phyloP scores from a whole-genome alignment of 2,888 invertebrate species.

The Xestia xanthographa region DNA sequence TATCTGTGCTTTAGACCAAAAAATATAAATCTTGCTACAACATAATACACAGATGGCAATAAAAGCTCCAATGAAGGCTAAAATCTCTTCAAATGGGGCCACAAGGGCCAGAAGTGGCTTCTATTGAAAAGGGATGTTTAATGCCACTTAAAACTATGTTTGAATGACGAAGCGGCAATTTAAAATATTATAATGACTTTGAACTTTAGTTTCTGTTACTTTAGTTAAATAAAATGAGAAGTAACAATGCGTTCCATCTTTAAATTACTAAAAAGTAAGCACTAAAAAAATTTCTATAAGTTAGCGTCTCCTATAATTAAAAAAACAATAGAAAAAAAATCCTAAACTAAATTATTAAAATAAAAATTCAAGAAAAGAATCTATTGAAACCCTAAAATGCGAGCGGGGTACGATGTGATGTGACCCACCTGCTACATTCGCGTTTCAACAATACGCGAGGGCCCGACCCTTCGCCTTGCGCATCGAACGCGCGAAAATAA shows the following conservation, averaged over 20 bases:
- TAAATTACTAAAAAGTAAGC: not conserved
- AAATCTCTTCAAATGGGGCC: constrained; percentile 28
- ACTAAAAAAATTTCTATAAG: not conserved
- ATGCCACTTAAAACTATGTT: constrained; percentile 43
- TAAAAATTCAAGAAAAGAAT: constrained; percentile 51
- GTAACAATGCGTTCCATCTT: not conserved
- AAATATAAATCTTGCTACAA: constrained; percentile 26
- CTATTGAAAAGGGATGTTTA: constrained; percentile 43
- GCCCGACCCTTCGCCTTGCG: constrained; percentile 83
- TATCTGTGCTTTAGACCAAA: constrained; percentile 1
- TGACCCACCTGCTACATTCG: constrained; percentile 89
- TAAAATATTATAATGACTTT: constrained; percentile 11
- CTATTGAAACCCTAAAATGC: constrained; percentile 69
- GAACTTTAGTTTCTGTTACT: not conserved
- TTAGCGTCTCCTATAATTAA: not conserved
- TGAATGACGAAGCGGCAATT: constrained; percentile 21
- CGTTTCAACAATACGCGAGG: constrained; percentile 77
- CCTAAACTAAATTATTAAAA: constrained; percentile 28
- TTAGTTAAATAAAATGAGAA: not conserved
- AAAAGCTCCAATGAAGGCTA: constrained; percentile 33
- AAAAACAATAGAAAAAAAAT: not conserved
- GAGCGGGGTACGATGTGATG: constrained; percentile 74
- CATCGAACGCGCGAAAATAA: constrained; percentile 74
- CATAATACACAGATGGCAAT: constrained; percentile 45
- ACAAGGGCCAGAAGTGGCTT: constrained; percentile 54